These are phyloP conservation scores for Cactoblastis cactorum DNA, from an alignment of 2,888 invertebrate genomes.

Conservation along the genomic window DNA sequence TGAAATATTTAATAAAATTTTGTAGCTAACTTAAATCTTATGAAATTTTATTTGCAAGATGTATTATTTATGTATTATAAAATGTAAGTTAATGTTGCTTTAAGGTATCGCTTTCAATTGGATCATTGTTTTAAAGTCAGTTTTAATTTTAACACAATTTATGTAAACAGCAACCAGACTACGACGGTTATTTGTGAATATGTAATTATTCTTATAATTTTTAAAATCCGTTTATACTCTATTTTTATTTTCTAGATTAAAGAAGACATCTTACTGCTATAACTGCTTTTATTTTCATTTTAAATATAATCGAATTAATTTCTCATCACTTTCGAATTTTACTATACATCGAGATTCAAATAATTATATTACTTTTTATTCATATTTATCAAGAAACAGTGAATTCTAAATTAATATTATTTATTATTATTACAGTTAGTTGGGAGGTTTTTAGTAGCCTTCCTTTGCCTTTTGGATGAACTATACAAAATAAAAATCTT, in stretches of 20 bases:
- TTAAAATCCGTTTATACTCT: conserved; percentile 78
- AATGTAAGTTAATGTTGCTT: conserved; percentile 76
- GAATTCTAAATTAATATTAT: no score
- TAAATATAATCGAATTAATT: background rate
- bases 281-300: conserved; percentile 35
- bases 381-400: background rate
- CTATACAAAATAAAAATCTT: no score
- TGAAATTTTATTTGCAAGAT: conserved; percentile 75
- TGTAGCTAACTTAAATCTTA: conserved; percentile 77
- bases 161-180: conserved; percentile 55
- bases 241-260: conserved; percentile 80
- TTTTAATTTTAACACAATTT: conserved; percentile 64
- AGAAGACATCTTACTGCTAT: conserved; percentile 74
- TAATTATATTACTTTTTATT: background rate
- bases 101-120: conserved; percentile 70
- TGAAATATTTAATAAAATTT: conserved; percentile 67
- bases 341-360: background rate
- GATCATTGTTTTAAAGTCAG: conserved; percentile 69
- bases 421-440: no score
- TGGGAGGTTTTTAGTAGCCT: no score
- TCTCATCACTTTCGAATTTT: background rate
- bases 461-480: no score
- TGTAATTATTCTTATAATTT: conserved; percentile 80
- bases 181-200: conserved; percentile 77
- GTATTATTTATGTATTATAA: conserved; percentile 78